Evolutionary conservation across 2,888 invertebrate species (phyloP), one percentile per base, ranked within the genome.

Genomic region (Chaetoderma sp.): DNA sequence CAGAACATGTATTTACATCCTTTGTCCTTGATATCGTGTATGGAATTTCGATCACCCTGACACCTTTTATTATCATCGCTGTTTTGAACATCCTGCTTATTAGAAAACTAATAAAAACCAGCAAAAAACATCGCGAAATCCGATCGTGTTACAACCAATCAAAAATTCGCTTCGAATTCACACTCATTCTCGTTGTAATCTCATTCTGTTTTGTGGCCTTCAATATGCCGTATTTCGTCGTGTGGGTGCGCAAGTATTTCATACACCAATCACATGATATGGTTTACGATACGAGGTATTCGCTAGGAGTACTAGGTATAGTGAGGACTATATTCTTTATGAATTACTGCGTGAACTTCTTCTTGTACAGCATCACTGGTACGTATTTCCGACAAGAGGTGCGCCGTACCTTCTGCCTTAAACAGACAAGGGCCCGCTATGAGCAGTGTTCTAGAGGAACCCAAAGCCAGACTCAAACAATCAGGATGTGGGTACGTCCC

Each of bases 281-380:
- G 2, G 16, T 32, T 5, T 36, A 30, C 39, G 39, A 13, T 28
- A 23, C 30, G 33, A 59, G 32, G 3, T 72, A 72, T 63, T 73
- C 74, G 72, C 72, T 65, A 30, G 77, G 73, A 3, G 67, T 76
- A 5, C 64, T 79, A 25, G 72, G 63, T 23, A 71, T 82, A 10
- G 76, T 80, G 4, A 65, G 80, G 50, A 78, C 81, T 0, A 77
- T 83, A 33, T 83, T 82, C 67, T 79, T 77, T 59, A 65, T 80
- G 64, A 84, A 83, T 67, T 84, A 82, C 63, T 82, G 82, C 62
- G 72, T 80, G 25, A 84, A 83, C 69, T 83, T 84, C 61, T 82
- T 84, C 67, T 71, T 84, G 42, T 84, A 82, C 60, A 78, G 77
- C 64, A 75, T 83, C 27, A 80, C 83, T 0, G 82, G 83, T 0